Base-by-base conservation (phyloP, 2,888 invertebrate genomes). In the Oscheius onirici region DNA sequence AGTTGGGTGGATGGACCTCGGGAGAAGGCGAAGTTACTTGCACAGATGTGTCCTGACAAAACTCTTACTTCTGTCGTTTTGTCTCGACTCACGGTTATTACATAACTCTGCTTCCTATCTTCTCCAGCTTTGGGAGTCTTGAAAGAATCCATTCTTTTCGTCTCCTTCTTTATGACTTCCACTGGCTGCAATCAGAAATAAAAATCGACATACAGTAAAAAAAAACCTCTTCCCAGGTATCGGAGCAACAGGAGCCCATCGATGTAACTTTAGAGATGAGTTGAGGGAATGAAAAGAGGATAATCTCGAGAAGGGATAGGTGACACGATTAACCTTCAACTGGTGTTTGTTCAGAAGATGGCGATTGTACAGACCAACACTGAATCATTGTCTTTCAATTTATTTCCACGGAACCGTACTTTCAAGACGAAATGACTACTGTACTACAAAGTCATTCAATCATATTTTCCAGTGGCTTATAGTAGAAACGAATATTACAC, bases 171-270 rank as follows among this genome's bases (percentile, higher is more conserved):
- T n/a, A 58, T 41, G 10, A 17, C 20, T 41, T 58, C 41, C 11
- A 58, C 58, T 34, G 58, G 58, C 58, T 58, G 41, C 1, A 17
- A 15, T 3, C 22, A 26, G 3, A 41, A 17, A 40, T 2, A 41
- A 40, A 52, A 1, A 24, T 10, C 8, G 28, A 8, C n/a, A n/a
- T n/a, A n/a, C n/a, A n/a, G 15, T 11, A 13, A 13, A 26, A 28
- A 8, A 1, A 40, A n/a, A 58, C 58, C 40, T 58, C 58, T 41
- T 40, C 8, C 58, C 58, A 58, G 17, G 41, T 41, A 40, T 41
- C 58, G 22, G 58, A 58, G 58, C 40, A 58, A 41, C 58, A 58
- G 58, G 40, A 41, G 2, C 58, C 58, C 58, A 58, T 58, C 17
- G 41, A 41, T 22, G 15, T 46, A 20, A 15, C 46, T 17, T 20